Evolutionary conservation across 2,888 invertebrate genomes (phyloP), one percentile per base, ranked within the genome.

Genomic region (Geophilus truncorum): DNA sequence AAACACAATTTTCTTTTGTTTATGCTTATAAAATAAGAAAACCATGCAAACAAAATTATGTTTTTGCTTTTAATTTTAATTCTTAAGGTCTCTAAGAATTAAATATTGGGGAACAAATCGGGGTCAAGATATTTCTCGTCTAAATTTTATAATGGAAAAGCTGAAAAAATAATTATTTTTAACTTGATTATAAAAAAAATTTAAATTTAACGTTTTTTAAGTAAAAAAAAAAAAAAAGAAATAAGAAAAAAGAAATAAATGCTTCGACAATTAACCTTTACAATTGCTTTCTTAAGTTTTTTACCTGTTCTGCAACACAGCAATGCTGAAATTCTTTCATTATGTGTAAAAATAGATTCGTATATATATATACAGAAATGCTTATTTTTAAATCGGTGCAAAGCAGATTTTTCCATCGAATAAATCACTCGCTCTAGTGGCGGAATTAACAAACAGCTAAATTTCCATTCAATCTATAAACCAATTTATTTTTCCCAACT

Each of bases 1-100:
- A 81, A 79, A 40, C 81, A 62, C 76, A 77, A 40, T 80, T 51
- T 30, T 15, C 80, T 78, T 57, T 62, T 25, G 62, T 62, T 62
- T 62, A 12, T 62, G 23, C 62, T 62, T 62, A 62, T 62, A 62
- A 62, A 45, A 62, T 25, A 25, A 62, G 23, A 62, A 45, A 62
- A 62, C 62, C 62, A 62, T 62, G 62, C 62, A 62, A 57, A 57
- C 18, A 57, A 62, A 62, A 62, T 62, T 62, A 7, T 25, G 7
- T 62, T 62, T 62, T 25, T 6, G 6, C 6, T 45, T 45, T 45
- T 45, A 32, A 32, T 4, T 7, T 7, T 7, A n/a, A 7, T 45
- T 23, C 23, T 57, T 57, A 57, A 57, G n/a, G n/a, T 51, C 7
- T 57, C 23, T 21, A 62, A 25, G 62, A 62, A 10, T 62, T 62